phyloP scores from a whole-genome alignment of 1,140 invertebrate genomes.

The Charaxes varanes region DNA sequence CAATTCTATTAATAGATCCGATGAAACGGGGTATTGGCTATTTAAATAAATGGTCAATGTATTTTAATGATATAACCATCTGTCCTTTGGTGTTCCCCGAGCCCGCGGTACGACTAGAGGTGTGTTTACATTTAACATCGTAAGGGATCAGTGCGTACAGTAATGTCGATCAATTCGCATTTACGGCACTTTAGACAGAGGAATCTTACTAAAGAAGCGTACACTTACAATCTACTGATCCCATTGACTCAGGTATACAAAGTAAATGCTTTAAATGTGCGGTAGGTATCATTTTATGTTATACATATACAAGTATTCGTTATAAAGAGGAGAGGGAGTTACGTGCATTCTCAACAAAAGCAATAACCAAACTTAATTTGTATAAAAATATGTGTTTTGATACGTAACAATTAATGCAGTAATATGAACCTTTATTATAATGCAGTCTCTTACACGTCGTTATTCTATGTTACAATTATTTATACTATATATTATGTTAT shows the following conservation, averaged over 20 bases:
- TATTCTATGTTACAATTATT: constrained; percentile 9
- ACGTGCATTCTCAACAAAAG: constrained; percentile 41
- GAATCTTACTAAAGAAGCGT: neutral
- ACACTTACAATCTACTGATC: neutral
- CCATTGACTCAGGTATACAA: constrained; percentile 11
- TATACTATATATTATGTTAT: neutral
- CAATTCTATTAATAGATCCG: constrained; percentile 5
- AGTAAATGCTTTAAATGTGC: constrained; percentile 16
- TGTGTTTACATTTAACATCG: constrained; percentile 3
- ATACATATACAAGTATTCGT: too few relatives aligned
- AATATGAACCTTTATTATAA: constrained; percentile 29
- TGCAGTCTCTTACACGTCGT: constrained; percentile 22
- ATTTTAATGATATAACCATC: constrained; percentile 19
- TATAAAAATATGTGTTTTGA: constrained; percentile 26
- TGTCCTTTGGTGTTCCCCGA: constrained; percentile 23
- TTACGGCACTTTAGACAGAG: neutral
- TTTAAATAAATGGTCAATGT: constrained; percentile 33
- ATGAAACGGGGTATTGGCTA: constrained; percentile 36
- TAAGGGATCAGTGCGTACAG: neutral
- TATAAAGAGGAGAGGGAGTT: constrained; percentile 10
- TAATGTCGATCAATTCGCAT: neutral
- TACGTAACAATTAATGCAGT: constrained; percentile 38
- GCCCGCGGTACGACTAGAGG: constrained; percentile 16
- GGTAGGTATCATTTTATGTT: constrained; percentile 7
- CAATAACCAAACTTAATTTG: constrained; percentile 35